phyloP scores from a whole-genome alignment of 1,140 invertebrate species.

The Aphis craccivora region DNA sequence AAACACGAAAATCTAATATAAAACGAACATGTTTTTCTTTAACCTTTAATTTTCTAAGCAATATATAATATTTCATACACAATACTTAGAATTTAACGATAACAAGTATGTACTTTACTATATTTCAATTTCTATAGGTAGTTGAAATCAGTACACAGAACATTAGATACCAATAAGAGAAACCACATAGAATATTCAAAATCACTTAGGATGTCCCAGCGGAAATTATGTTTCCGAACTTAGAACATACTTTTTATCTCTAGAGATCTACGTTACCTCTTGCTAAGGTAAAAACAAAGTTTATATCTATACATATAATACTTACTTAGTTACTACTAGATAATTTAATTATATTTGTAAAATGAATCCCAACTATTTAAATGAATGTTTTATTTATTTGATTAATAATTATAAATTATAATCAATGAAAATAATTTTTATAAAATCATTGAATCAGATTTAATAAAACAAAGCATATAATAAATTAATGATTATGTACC shows the following conservation, averaged over 20 bases:
- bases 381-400: neutral
- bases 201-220: neutral
- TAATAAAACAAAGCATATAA: neutral
- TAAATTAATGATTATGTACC: neutral
- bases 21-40: neutral
- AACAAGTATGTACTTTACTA: neutral
- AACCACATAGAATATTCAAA: conserved; percentile 19
- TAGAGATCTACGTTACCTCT: neutral
- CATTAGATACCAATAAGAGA: neutral
- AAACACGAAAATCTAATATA: neutral
- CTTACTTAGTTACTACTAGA: neutral
- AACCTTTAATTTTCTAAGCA: neutral
- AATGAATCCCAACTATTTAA: neutral
- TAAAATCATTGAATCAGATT: neutral
- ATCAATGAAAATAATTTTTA: neutral
- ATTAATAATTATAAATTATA: conserved; percentile 21
- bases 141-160: neutral
- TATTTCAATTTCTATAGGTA: neutral
- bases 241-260: neutral
- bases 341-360: neutral
- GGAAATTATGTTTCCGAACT: conserved; percentile 41
- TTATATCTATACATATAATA: neutral
- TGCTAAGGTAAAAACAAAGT: neutral
- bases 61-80: neutral
- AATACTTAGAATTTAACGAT: neutral